Base-by-base conservation (phyloP, 1,140 invertebrate species). In the Aphaenogaster floridana region DNA sequence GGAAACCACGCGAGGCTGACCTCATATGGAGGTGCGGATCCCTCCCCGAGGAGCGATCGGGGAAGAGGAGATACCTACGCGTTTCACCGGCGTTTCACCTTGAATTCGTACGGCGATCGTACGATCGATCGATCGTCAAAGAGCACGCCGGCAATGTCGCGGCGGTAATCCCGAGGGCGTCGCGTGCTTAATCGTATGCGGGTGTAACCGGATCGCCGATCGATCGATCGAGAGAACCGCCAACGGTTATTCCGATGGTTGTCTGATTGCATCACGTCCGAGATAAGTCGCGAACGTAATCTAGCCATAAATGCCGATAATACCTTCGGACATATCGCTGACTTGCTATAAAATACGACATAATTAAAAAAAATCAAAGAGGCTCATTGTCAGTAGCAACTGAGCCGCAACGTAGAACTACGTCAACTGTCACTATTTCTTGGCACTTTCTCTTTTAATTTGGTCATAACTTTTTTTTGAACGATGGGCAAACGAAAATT, bases 1-100 rank as follows among this genome's bases (percentile, higher is more conserved):
- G 42, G 48, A 78, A 83, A 90, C 54, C 42, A 64, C 52, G 81
- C 45, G 61, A 69, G 59, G 52, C 86, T 34, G 52, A 63, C 90
- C 71, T 71, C 52, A 91, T 88, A 91, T 88, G 90, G 90, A 63
- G 17, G 28, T 69, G 52, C 48, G 54, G 34, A 79, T 90, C 86
- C 61, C 39, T 21, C 63, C 57, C 11, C 48, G 63, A 66, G 64
- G 72, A 68, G 48, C 36, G 54, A 83, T 88, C 77, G 77, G 90
- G 81, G 83, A 90, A 86, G 79, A 87, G 74, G 89, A 72, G 48
- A 86, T 80, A 39, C 89, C 89, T 88, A 90, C 89, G 87, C 87
- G 28, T 28, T 28, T 28, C 28, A 36, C 45, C 9, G 45, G 36
- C 21, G 8, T 64, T 28, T 87, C 34, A 83, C 72, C 86, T 83